A percentile compares a stretch with the other conserved stretches of the same genome.
Evolutionary conservation across 2,888 invertebrate species (phyloP).

Genomic region (Subacronicta megacephala): DNA sequence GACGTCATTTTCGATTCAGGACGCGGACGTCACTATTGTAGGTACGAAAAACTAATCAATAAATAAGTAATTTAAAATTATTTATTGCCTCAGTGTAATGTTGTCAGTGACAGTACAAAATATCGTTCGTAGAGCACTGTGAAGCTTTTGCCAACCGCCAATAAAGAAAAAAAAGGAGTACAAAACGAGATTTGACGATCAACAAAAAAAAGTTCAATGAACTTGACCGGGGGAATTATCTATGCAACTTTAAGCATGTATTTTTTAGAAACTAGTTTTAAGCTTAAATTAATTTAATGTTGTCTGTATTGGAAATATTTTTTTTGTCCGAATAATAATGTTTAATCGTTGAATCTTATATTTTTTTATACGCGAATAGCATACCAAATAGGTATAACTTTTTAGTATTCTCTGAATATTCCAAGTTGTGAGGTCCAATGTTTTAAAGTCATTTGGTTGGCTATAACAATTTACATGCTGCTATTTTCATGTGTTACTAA

Average conservation of each 20-base stretch:
- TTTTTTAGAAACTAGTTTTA: constrained; percentile 13
- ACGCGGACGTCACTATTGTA: not conserved
- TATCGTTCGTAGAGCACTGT: constrained; percentile 7
- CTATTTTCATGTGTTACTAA: not conserved
- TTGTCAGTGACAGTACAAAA: not conserved
- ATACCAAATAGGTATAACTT: not conserved
- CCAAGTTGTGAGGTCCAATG: not conserved
- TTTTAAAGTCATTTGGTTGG: constrained; percentile 2
- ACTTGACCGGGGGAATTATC: constrained; percentile 19
- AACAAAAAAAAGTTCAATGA: constrained; percentile 52
- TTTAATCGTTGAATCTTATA: not conserved
- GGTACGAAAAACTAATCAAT: constrained; percentile 11
- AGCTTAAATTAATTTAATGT: not conserved
- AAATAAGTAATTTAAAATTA: constrained; percentile 14
- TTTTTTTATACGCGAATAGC: not conserved
- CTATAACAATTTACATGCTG: not conserved
- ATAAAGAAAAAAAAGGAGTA: constrained; percentile 5
- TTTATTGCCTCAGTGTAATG: constrained; percentile 11
- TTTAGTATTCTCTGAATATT: not conserved
- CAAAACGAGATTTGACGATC: constrained; percentile 32
- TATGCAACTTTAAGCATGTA: constrained; percentile 15
- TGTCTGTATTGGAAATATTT: constrained; percentile 1
- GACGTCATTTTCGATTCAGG: no score
- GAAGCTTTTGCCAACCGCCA: constrained; percentile 38
- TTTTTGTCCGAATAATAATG: not conserved